phyloP scores from a whole-genome alignment of 2,888 invertebrate genomes.

The Eupithecia tripunctaria region DNA sequence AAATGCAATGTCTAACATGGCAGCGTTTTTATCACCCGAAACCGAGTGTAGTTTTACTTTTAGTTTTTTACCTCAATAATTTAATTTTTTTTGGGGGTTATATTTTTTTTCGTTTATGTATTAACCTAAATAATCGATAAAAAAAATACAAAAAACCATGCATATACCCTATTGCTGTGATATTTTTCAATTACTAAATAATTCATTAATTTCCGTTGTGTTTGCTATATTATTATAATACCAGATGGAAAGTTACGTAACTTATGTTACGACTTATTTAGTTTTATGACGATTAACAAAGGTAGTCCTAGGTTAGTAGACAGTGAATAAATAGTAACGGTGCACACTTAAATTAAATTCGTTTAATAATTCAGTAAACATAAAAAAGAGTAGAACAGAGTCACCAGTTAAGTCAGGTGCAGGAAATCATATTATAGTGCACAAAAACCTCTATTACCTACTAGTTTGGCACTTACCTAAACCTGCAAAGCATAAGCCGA shows the following conservation, averaged over 20 bases:
- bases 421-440: background rate
- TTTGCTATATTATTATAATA: background rate
- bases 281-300: background rate
- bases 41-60: no score
- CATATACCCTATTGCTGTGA: background rate
- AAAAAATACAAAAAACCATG: no score
- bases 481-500: constrained; percentile 94
- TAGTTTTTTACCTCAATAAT: no score
- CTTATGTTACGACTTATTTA: background rate
- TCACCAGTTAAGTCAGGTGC: no score
- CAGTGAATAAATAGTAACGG: background rate
- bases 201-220: background rate
- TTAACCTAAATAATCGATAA: no score
- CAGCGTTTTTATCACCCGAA: no score
- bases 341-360: background rate
- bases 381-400: no score
- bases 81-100: no score
- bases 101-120: no score
- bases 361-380: no score
- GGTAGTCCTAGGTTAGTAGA: background rate
- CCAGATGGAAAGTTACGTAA: background rate
- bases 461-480: constrained; percentile 85
- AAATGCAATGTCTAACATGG: no score
- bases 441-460: background rate
- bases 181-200: background rate